Evolutionary conservation across 2,113 vertebrate genomes (phyloP).

Genomic region (human (Homo sapiens)): GRCh38 chr6:144461001-144461500

Average conservation of each 20-base stretch:
- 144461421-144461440: not conserved
- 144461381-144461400: not conserved
- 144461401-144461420: not conserved
- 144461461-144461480: not conserved
- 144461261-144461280: constrained; percentile 83
- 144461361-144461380: not conserved
- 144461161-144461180: constrained; percentile 8
- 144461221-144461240: constrained; percentile 81
- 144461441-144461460: not conserved
- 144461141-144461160: not conserved
- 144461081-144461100: not conserved
- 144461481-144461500: not conserved
- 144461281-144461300: constrained; percentile 75
- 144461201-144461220: constrained; percentile 78
- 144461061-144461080: not conserved
- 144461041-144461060: not conserved
- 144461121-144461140: not conserved
- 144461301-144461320: constrained; percentile 84
- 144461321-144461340: constrained; percentile 85
- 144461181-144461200: constrained; percentile 77
- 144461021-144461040: constrained; percentile 16
- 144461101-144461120: not conserved
- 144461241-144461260: constrained; percentile 73
- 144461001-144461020: not conserved
- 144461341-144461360: constrained; percentile 73